These are phyloP conservation scores for Neoniphon sammara DNA, from an alignment of 2,797 vertebrate species.

Conservation along the genomic window DNA sequence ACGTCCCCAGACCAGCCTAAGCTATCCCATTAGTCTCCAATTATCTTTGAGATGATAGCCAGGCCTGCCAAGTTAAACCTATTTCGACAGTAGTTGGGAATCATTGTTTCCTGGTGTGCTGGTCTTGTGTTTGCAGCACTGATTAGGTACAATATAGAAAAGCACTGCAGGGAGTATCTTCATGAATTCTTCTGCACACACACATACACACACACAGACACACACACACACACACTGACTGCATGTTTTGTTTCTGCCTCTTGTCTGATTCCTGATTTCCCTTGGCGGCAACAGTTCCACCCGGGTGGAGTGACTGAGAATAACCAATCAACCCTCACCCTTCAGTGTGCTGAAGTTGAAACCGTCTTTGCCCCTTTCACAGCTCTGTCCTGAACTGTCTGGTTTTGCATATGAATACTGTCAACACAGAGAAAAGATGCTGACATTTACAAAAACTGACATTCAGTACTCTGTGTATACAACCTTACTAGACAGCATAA, in stretches of 20 bases:
- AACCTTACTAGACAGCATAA: not conserved
- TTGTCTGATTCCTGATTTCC: conserved; percentile 55
- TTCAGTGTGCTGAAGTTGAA: conserved; percentile 2
- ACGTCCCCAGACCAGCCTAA: conserved; percentile 66
- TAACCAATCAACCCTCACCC: conserved; percentile 36
- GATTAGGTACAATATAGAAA: conserved; percentile 45
- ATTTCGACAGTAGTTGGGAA: conserved; percentile 63
- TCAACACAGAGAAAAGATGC: conserved; percentile 1
- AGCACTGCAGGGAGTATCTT: conserved; percentile 17
- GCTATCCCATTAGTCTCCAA: conserved; percentile 79
- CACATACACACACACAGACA: conserved; percentile 21
- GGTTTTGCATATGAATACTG: conserved; percentile 20
- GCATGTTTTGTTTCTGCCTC: conserved; percentile 33
- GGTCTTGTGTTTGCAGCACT: conserved; percentile 45
- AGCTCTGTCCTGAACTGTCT: conserved; percentile 1
- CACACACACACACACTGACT: conserved; percentile 8
- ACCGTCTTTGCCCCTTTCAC: conserved; percentile 9
- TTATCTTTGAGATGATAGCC: conserved; percentile 79
- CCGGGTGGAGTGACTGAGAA: conserved; percentile 30
- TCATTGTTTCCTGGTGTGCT: conserved; percentile 47
- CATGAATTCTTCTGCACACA: conserved; percentile 12
- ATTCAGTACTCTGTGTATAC: not conserved
- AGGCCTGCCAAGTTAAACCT: conserved; percentile 71
- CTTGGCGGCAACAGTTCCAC: conserved; percentile 34
- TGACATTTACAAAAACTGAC: not conserved